Evolutionary conservation across 2,888 invertebrate genomes (phyloP).

Genomic region (Nematopogon swammerdamellus): DNA sequence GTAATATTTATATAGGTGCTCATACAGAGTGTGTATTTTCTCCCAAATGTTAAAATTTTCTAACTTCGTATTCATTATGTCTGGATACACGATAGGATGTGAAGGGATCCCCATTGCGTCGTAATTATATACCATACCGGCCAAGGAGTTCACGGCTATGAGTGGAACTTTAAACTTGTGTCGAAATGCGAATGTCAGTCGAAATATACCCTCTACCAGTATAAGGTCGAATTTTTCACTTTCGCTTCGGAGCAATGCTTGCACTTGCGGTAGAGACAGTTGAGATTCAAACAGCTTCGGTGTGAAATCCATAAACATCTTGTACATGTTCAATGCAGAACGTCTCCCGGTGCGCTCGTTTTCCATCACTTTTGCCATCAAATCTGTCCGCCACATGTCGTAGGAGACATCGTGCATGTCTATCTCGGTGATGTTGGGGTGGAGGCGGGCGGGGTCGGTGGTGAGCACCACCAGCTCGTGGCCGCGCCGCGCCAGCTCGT

Average conservation of each 20-base stretch:
- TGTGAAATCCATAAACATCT: constrained; percentile 1
- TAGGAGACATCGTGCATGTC: constrained; percentile 27
- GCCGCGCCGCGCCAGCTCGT: constrained; percentile 27
- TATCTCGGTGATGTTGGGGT: constrained; percentile 26
- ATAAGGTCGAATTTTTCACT: constrained; percentile 28
- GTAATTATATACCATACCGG: constrained; percentile 18
- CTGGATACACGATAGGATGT: constrained; percentile 23
- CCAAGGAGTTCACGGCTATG: constrained; percentile 24
- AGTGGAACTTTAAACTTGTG: constrained; percentile 26
- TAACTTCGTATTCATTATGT: constrained; percentile 10
- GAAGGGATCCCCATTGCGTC: constrained; percentile 24
- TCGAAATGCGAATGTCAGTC: constrained; percentile 15
- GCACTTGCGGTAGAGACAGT: constrained; percentile 16
- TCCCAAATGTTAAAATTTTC: background rate
- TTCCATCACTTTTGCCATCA: background rate
- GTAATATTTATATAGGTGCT: background rate
- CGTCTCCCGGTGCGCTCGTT: background rate
- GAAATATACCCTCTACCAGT: constrained; percentile 23
- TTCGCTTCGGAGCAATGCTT: constrained; percentile 12
- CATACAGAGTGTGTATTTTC: background rate
- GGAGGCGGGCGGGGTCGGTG: constrained; percentile 26
- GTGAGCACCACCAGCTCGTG: constrained; percentile 33
- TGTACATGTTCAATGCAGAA: background rate
- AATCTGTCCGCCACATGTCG: constrained; percentile 14
- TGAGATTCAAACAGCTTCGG: constrained; percentile 13